These are phyloP conservation scores for Thunnus albacares DNA, from an alignment of 2,797 vertebrate species.

Conservation along the genomic window DNA sequence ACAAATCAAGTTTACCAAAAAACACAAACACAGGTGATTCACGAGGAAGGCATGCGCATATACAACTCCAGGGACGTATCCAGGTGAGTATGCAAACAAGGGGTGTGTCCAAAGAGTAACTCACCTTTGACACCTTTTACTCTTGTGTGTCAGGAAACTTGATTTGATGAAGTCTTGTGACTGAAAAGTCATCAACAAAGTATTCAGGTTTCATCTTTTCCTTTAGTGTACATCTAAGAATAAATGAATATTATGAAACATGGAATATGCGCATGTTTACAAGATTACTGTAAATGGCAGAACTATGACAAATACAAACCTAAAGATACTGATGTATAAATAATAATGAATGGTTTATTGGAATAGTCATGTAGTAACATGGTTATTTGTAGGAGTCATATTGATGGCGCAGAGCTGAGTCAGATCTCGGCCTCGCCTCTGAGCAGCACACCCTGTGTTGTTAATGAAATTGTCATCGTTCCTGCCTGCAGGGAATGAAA, in stretches of 20 bases:
- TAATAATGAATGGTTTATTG: background rate
- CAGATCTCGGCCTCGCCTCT: slow-evolving; percentile 44
- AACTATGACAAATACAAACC: background rate
- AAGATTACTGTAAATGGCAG: background rate
- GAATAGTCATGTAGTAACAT: background rate
- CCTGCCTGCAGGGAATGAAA: slow-evolving; percentile 50
- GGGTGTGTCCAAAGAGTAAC: background rate
- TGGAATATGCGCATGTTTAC: background rate
- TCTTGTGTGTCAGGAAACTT: background rate
- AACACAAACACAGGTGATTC: slow-evolving; percentile 49
- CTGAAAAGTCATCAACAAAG: background rate
- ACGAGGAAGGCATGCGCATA: slow-evolving; percentile 7
- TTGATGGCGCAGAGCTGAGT: slow-evolving; percentile 51
- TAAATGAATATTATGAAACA: background rate
- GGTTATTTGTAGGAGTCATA: slow-evolving; percentile 16
- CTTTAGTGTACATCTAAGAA: background rate
- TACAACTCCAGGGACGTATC: slow-evolving; percentile 18
- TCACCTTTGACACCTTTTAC: background rate
- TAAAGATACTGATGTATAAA: background rate
- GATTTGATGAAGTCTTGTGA: background rate
- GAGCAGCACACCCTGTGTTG: slow-evolving; percentile 45
- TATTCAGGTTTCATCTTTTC: background rate
- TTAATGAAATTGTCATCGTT: slow-evolving; percentile 43
- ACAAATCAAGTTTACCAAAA: slow-evolving; percentile 27
- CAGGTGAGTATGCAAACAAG: slow-evolving; percentile 5